Evolutionary conservation across 2,888 invertebrate species (phyloP), one percentile per base, ranked within the genome.

Genomic region (Phortica magna): DNA sequence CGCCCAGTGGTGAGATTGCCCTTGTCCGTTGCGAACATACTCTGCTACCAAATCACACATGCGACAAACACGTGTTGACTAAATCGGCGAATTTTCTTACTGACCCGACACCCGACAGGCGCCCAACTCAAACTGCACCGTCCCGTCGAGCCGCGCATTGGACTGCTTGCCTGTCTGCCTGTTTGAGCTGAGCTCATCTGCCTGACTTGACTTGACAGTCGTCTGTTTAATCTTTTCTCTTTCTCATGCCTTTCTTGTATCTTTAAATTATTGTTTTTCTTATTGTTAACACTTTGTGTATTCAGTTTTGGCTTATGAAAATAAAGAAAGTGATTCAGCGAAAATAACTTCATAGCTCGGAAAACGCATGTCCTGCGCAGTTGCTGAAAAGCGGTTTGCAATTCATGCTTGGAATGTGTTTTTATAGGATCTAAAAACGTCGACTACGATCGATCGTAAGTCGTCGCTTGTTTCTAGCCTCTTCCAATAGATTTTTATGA

Each of bases 1-100:
- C 75, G 68, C 74, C 65, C 65, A 42, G 31, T 67, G 19, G 76
- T 59, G 72, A 64, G 55, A 48, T 17, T 74, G 22, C 22, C 14
- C 41, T 61, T 17, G 42, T 17, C 68, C 48, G 12, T 10, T 64
- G 64, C 65, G 65, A 64, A 73, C 43, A 7, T 10, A 22, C 77
- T 57, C 70, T 14, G 48, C 22, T 67, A 70, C 73, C 55, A 70
- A 68, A 64, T 3, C 79, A 82, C 82, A 86, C 85, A 85, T 86
- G 86, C 86, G 82, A 88, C 81, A 85, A 88, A 88, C 88, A 88
- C 77, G 80, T 88, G 88, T 84, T 83, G 82, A 48, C 82, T 88
- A 88, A 12, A 14, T 10, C 22, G 22, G 19, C 48, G n/a, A 68
- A 41, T 68, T 43, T 68, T 14, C 10, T 17, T 17, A 22, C 55